Base-by-base conservation (phyloP, 2,888 invertebrate genomes). In the Dynastes hyllus region DNA sequence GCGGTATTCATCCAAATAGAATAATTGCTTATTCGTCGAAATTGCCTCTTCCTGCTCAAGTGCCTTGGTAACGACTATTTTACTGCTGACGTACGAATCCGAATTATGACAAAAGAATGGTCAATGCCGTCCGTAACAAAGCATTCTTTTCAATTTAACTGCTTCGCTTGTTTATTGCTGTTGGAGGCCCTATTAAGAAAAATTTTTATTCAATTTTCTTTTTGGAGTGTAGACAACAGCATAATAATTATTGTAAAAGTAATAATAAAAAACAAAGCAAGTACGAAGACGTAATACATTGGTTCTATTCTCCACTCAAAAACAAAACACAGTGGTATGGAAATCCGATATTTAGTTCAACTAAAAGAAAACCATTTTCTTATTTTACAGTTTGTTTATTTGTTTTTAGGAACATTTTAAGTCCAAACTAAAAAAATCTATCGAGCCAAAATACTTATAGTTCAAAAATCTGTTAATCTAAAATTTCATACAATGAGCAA, bases 21-120 rank as follows among this genome's bases (percentile, higher is more conserved):
- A 71, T 71, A 71, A 71, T 71, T 71, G 71, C 71, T 55, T 71
- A 58, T 58, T 58, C 53, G 71, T 71, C 40, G 58, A 29, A 71
- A 71, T 71, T 71, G 71, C 53, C 40, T 71, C 71, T 71, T 71
- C 71, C 71, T 71, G 71, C 71, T 58, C 37, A 71, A 71, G 71
- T 55, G 71, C 16, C 55, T 71, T 16, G 16, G 16, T 32, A 13
- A 8, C 37, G 40, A 58, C 55, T 58, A 9, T 8, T 58, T 40
- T 32, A 22, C 55, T 58, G 32, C 37, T 71, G 58, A 71, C 71
- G 55, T 22, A 71, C 71, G 37, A 71, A 37, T 27, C 55, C 66
- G 66, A 67, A 45, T 67, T 45, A 67, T 40, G 32, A 65, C 40
- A 65, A 67, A 67, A 22, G 66, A 67, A 67, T 67, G 16, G 55